Evolutionary conservation across 2,888 invertebrate species (phyloP).

Genomic region (Drosophila neonasuta): DNA sequence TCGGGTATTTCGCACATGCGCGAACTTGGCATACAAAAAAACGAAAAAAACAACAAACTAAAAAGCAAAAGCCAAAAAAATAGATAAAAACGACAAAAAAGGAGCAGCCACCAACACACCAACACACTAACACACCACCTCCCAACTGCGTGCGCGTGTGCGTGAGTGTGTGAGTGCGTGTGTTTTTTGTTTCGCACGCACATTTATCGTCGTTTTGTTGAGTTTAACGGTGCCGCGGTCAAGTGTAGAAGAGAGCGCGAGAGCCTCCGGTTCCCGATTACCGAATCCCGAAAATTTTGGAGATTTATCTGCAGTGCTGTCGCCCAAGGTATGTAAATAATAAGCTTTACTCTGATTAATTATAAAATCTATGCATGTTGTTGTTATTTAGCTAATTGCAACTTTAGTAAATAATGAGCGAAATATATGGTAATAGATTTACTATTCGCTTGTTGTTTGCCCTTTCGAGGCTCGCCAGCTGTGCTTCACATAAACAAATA

Average conservation of each 20-base stretch:
- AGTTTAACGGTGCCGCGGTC: slow-evolving; percentile 74
- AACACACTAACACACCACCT: slow-evolving; percentile 37
- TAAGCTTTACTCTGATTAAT: slow-evolving; percentile 17
- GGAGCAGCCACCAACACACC: slow-evolving; percentile 57
- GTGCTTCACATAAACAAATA: slow-evolving; percentile 46
- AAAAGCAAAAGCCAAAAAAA: slow-evolving; percentile 65
- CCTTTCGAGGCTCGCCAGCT: slow-evolving; percentile 12
- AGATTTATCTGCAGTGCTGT: slow-evolving; percentile 42
- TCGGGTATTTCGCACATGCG: slow-evolving; percentile 67
- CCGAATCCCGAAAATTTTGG: slow-evolving; percentile 34
- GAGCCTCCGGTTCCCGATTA: slow-evolving; percentile 25
- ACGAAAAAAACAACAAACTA: slow-evolving; percentile 30
- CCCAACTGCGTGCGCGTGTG: slow-evolving; percentile 27
- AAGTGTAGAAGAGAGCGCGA: slow-evolving; percentile 60
- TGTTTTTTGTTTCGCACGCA: slow-evolving; percentile 68
- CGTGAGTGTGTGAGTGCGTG: slow-evolving; percentile 23
- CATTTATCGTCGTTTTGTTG: slow-evolving; percentile 60
- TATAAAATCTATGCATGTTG: slow-evolving; percentile 6
- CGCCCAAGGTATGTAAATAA: slow-evolving; percentile 59
- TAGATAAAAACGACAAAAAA: slow-evolving; percentile 68
- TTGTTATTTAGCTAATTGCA: slow-evolving; percentile 10
- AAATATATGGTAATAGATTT: slow-evolving; percentile 28
- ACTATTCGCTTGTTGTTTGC: slow-evolving; percentile 22
- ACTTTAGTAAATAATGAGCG: slow-evolving; percentile 44
- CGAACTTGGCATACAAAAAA: slow-evolving; percentile 67